Conservation (phyloP, 37 sponge, comb jelly and placozoan species). For the Amphimedon queenslandica region DNA sequence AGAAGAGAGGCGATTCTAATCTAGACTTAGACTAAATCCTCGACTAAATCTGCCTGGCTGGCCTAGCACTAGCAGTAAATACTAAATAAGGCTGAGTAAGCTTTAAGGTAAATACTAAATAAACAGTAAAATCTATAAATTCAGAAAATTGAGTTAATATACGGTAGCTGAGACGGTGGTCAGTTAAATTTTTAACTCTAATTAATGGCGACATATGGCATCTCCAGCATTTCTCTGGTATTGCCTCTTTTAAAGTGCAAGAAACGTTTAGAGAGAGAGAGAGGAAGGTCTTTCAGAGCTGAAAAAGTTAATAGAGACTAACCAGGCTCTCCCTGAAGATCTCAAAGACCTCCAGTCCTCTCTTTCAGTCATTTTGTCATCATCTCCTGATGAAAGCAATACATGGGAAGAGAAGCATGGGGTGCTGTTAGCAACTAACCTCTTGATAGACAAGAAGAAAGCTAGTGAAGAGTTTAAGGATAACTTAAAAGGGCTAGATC, state of each 20-base stretch:
- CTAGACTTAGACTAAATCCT: no score
- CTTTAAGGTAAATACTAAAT: no score
- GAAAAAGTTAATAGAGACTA: slow-evolving; percentile 7
- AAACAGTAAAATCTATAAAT: no score
- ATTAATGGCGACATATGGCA: no score
- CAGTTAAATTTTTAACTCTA: no score
- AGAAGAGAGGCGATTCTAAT: no score
- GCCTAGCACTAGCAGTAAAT: no score
- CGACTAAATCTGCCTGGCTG: no score
- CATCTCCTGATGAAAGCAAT: neutral
- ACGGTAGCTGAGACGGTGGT: no score
- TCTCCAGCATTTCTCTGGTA: no score
- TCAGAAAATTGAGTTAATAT: no score
- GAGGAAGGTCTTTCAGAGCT: slow-evolving; percentile 53
- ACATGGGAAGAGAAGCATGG: slow-evolving; percentile 67
- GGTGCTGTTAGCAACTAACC: slow-evolving; percentile 30
- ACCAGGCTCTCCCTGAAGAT: neutral
- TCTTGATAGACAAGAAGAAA: slow-evolving; percentile 2
- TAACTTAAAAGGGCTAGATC: slow-evolving; percentile 6
- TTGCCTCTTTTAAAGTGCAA: slow-evolving; percentile 45
- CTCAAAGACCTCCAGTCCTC: neutral
- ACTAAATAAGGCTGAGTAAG: no score
- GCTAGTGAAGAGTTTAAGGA: slow-evolving; percentile 1
- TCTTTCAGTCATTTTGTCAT: neutral
- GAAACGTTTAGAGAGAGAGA: slow-evolving; percentile 64